These are phyloP conservation scores for Arion vulgaris DNA, from an alignment of 1,140 invertebrate species.

Conservation along the genomic window DNA sequence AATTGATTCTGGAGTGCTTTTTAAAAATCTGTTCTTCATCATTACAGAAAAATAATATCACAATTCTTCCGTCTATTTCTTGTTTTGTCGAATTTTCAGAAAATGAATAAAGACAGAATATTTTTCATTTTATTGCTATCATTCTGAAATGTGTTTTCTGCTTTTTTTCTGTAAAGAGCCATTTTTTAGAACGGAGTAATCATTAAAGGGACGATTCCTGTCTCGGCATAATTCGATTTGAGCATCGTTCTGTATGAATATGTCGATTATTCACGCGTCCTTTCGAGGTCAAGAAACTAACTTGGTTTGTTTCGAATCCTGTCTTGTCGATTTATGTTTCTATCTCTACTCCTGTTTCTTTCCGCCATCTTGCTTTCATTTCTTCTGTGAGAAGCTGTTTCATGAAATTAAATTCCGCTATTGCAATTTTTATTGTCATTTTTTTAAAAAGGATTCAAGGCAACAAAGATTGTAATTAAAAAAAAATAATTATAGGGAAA, in stretches of 20 bases:
- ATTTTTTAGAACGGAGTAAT: constrained; percentile 13
- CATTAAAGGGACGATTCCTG: constrained; percentile 28
- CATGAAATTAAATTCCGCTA: background rate
- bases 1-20: too few species aligned
- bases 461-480: background rate
- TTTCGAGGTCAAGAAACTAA: constrained; percentile 19
- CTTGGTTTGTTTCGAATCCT: constrained; percentile 13
- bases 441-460: background rate
- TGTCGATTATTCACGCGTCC: constrained; percentile 33
- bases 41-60: too few species aligned
- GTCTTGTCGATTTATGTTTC: background rate
- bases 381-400: constrained; percentile 2
- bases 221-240: constrained; percentile 17
- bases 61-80: too few species aligned
- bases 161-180: too few species aligned
- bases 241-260: constrained; percentile 22
- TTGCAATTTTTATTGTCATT: background rate
- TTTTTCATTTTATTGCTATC: too few species aligned
- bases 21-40: too few species aligned
- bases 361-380: background rate
- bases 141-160: too few species aligned
- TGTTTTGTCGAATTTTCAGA: too few species aligned
- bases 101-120: too few species aligned
- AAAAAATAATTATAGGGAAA: too few species aligned
- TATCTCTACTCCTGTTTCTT: constrained; percentile 11